A percentile compares a stretch with the other conserved stretches of the same genome.
phyloP scores from a whole-genome alignment of 2,888 invertebrate species.

The Siphlonurus alternatus region DNA sequence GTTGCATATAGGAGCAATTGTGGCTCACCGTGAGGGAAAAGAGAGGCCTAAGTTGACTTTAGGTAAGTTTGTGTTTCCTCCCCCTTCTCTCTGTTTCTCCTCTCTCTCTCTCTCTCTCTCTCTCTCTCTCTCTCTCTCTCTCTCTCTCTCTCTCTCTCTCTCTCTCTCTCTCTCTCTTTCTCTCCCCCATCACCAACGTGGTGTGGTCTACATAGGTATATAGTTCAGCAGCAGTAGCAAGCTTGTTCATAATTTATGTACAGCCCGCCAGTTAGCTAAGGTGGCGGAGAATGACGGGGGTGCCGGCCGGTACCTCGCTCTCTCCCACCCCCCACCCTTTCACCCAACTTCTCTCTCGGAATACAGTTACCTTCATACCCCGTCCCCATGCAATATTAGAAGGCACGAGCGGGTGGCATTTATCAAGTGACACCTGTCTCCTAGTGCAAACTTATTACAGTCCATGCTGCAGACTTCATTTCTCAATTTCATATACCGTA shows the following conservation, averaged over 20 bases:
- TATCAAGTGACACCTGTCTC: neutral
- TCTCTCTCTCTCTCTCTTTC: neutral
- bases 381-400: neutral
- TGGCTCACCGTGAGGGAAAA: neutral
- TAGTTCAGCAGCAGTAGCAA: too few species aligned
- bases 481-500: neutral
- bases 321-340: neutral
- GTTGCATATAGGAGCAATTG: neutral
- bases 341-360: too few species aligned
- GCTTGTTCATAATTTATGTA: neutral
- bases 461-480: neutral
- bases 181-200: neutral
- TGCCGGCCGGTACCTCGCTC: neutral
- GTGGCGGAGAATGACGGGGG: too few species aligned
- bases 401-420: neutral
- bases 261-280: neutral
- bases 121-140: neutral
- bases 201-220: too few species aligned
- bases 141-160: neutral
- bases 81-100: neutral
- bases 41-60: neutral
- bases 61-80: neutral
- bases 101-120: neutral
- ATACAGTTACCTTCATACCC: too few species aligned
- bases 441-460: neutral